Base-by-base conservation (phyloP, 2,888 invertebrate species). In the Ligdia adustata region DNA sequence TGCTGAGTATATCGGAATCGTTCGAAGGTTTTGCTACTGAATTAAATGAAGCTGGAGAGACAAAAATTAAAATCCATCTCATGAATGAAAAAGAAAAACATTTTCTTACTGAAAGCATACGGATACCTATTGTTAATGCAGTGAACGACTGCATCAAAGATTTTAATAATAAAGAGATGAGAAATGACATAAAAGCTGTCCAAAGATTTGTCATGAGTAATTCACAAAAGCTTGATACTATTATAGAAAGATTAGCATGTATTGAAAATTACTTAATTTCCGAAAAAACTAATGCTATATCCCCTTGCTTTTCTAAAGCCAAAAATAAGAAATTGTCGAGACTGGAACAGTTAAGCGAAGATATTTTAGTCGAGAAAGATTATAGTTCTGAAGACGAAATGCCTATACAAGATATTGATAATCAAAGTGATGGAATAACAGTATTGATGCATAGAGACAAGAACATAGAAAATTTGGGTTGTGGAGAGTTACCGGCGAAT, bases 71-170 rank as follows among this genome's bases (percentile, higher is more conserved):
- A 78, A 72, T 87, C 57, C 81, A 84, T 56, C 68, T 89, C 14
- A 89, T 88, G 86, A 82, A 82, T 39, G 81, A 82, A 7, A 69
- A 66, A 50, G 87, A 87, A 24, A 88, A 80, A 57, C 64, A 71
- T 34, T 52, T 68, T 20, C 72, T 90, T 15, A 75, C 66, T 50
- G 82, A 88, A 41, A 80, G 72, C 51, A 77, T 89, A 48, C 75
- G 67, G 58, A 60, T 61, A 11, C 87, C 89, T 1, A 63, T 89
- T n/a, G 47, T 86, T 24, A 69, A 72, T 9, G 72, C 83, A 9
- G 69, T 89, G 3, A 80, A 66, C 56, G 78, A 87, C 28, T 82
- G 79, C 50, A 61, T 88, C 18, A 45, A 59, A 29, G 74, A 81
- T 61, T 52, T 76, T 11, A 72, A 66, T 33, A 64, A 67, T 24